phyloP scores from a whole-genome alignment of 2,888 invertebrate genomes.

The Dorcus parallelipipedus region DNA sequence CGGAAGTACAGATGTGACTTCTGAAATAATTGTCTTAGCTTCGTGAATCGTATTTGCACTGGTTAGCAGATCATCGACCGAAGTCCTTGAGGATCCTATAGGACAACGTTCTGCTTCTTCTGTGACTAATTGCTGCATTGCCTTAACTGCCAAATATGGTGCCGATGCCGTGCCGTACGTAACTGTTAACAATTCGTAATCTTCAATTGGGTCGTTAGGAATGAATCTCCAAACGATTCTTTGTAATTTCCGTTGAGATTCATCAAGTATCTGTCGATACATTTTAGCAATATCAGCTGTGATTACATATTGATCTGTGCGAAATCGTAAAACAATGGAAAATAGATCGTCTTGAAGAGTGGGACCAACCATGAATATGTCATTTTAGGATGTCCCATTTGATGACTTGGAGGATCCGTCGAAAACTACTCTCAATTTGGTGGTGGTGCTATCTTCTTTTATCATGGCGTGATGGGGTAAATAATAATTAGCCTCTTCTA shows the following conservation, averaged over 20 bases:
- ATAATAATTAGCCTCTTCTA: not conserved
- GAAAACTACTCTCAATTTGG: too few species aligned
- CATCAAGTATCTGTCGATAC: slow-evolving; percentile 6
- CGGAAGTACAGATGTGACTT: too few species aligned
- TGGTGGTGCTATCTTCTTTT: slow-evolving; percentile 10
- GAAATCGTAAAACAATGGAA: slow-evolving; percentile 11
- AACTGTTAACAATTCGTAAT: slow-evolving; percentile 18
- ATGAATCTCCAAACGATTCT: slow-evolving; percentile 12
- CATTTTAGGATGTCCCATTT: slow-evolving; percentile 10
- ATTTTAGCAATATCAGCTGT: slow-evolving; percentile 16
- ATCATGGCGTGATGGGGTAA: slow-evolving; percentile 13
- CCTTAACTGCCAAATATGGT: slow-evolving; percentile 15
- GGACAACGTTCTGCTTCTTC: slow-evolving; percentile 5
- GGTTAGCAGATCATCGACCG: slow-evolving; percentile 16
- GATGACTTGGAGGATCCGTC: not conserved
- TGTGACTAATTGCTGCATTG: slow-evolving; percentile 6
- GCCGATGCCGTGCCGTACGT: slow-evolving; percentile 18
- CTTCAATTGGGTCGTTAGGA: slow-evolving; percentile 7
- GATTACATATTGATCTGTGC: slow-evolving; percentile 8
- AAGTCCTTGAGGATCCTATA: slow-evolving; percentile 6
- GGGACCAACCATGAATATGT: slow-evolving; percentile 10
- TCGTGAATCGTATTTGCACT: slow-evolving; percentile 1
- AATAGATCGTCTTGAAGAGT: slow-evolving; percentile 14
- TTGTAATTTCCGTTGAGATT: slow-evolving; percentile 1
- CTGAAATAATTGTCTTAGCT: too few species aligned